These are phyloP conservation scores for Halichondria panicea DNA, from an alignment of 37 sponge, comb jelly and placozoan species.

Conservation along the genomic window DNA sequence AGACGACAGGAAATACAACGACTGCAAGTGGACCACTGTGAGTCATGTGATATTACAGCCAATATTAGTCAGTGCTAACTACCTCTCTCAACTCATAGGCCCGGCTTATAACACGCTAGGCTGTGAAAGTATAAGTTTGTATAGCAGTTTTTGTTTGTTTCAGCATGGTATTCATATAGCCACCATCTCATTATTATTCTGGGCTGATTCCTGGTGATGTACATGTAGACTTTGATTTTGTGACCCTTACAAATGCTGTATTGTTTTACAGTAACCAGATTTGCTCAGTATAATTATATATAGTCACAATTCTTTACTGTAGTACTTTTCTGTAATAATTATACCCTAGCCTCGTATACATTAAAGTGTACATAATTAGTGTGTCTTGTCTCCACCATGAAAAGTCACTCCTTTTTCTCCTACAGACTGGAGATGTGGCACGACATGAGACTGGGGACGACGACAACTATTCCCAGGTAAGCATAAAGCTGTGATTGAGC, in stretches of 20 bases:
- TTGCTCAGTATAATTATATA: too few relatives aligned
- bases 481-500: not conserved
- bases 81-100: not conserved
- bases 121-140: not conserved
- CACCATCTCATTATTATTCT: not conserved
- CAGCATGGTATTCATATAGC: too few relatives aligned
- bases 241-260: not conserved
- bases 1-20: constrained; percentile 25
- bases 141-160: not conserved
- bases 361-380: too few relatives aligned
- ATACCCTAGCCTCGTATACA: too few relatives aligned
- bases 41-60: too few relatives aligned
- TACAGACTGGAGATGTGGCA: constrained; percentile 46
- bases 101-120: not conserved
- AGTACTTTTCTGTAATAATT: too few relatives aligned
- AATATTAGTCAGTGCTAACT: not conserved
- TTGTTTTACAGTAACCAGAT: too few relatives aligned
- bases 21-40: not conserved
- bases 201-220: not conserved
- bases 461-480: constrained; percentile 90
- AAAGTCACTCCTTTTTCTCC: not conserved
- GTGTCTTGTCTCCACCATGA: not conserved
- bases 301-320: too few relatives aligned
- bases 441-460: constrained; percentile 81
- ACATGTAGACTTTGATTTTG: not conserved